phyloP scores from a whole-genome alignment of 2,113 vertebrate genomes.

The Laticauda laticaudata region DNA sequence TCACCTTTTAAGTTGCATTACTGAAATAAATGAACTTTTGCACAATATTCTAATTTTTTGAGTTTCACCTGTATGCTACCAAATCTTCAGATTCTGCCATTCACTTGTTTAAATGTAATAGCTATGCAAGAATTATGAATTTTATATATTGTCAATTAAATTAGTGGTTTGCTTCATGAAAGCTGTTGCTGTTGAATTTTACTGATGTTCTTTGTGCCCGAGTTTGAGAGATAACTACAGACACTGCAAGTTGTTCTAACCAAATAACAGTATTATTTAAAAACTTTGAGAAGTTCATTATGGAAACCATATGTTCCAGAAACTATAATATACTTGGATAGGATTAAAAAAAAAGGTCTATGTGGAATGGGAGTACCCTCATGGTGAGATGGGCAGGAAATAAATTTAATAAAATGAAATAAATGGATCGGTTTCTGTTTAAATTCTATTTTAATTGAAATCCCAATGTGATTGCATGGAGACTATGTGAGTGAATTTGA shows the following conservation, averaged over 20 bases:
- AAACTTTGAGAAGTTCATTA: constrained; percentile 22
- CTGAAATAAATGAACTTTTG: too few relatives aligned
- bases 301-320: constrained; percentile 24
- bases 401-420: neutral
- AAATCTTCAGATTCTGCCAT: constrained; percentile 38
- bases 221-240: constrained; percentile 44
- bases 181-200: neutral
- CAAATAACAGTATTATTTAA: neutral
- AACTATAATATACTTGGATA: constrained; percentile 27
- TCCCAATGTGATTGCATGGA: constrained; percentile 29
- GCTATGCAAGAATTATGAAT: neutral
- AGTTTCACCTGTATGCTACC: neutral
- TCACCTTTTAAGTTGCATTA: too few relatives aligned
- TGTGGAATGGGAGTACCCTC: neutral
- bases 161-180: constrained; percentile 6
- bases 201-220: neutral
- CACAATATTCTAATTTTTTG: too few relatives aligned
- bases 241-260: constrained; percentile 29
- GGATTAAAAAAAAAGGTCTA: constrained; percentile 18
- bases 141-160: constrained; percentile 45
- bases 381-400: neutral
- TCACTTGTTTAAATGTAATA: constrained; percentile 18
- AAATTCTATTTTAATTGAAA: constrained; percentile 12
- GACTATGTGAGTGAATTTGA: constrained; percentile 11
- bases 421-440: neutral